Evolutionary conservation across 2,888 invertebrate species (phyloP), one percentile per base, ranked within the genome.

Genomic region (Platycheirus rosarum): DNA sequence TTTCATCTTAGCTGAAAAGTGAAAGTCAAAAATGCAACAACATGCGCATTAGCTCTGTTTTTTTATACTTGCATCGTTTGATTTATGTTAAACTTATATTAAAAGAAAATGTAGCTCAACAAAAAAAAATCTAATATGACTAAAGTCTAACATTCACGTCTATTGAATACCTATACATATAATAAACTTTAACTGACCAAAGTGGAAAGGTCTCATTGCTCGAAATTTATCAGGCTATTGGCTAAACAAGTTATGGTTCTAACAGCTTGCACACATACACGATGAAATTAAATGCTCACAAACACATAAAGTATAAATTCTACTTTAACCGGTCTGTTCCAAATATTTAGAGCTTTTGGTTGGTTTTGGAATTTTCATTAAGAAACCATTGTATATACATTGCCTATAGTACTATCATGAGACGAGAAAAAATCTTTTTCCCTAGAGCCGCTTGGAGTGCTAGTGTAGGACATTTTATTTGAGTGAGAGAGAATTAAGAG

Each of bases 291-390:
- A 42, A 49, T 20, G 35, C 37, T 18, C 29, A 60, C 20, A 62
- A n/a, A 29, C n/a, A 63, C 11, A 29, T 7, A 48, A 40, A 14
- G n/a, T n/a, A 29, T 16, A 37, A 55, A 26, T 14, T 7, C 20
- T 40, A 35, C 16, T 49, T 62, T 49, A 63, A 74, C 78, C 78
- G 78, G 74, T 74, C 74, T 68, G 74, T 79, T 79, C 68, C 68
- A n/a, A n/a, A n/a, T n/a, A n/a, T n/a, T n/a, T n/a, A n/a, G n/a
- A n/a, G n/a, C n/a, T n/a, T n/a, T n/a, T n/a, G n/a, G n/a, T n/a
- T n/a, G n/a, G n/a, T n/a, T n/a, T n/a, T n/a, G n/a, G n/a, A n/a
- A n/a, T n/a, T n/a, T n/a, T n/a, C n/a, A n/a, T n/a, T n/a, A n/a
- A n/a, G n/a, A n/a, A n/a, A n/a, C n/a, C n/a, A n/a, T n/a, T n/a